Percentiles rank a stretch among this genome's conserved stretches.
Conservation (phyloP, 2,797 vertebrate genomes). For the Chrysocyon brachyurus region DNA sequence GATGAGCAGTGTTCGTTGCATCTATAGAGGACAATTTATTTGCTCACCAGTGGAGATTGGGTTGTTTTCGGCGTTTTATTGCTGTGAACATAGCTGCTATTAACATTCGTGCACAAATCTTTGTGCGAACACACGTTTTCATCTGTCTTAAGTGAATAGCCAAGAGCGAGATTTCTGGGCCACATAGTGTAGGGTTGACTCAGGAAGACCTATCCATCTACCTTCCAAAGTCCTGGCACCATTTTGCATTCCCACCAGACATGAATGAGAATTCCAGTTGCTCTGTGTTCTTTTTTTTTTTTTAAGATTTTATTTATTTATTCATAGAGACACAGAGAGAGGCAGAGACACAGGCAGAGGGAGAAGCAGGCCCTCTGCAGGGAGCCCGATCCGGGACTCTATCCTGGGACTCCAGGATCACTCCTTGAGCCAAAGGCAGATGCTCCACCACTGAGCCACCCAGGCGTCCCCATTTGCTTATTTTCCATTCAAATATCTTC, state of each 20-base stretch:
- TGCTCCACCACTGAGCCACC: too few relatives aligned
- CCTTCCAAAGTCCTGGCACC: not conserved
- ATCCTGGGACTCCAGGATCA: too few relatives aligned
- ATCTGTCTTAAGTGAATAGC: not conserved
- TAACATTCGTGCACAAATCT: not conserved
- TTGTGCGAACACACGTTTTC: not conserved
- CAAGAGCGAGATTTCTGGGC: not conserved
- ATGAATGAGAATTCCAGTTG: too few relatives aligned
- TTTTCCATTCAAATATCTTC: too few relatives aligned
- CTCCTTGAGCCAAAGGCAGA: too few relatives aligned
- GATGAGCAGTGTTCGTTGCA: not conserved
- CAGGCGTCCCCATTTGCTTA: too few relatives aligned
- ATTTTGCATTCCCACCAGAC: too few relatives aligned
- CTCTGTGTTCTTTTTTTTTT: not conserved
- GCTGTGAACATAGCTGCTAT: not conserved
- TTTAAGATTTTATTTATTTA: not conserved
- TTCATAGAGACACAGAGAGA: not conserved
- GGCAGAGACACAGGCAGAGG: fast-evolving
- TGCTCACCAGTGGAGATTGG: not conserved
- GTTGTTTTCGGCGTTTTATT: not conserved
- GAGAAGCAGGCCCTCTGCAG: not conserved
- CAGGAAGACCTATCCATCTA: not conserved
- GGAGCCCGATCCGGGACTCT: too few relatives aligned
- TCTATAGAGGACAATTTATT: not conserved
- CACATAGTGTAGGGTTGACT: not conserved